Base-by-base conservation (phyloP, 2,113 vertebrate genomes). In the Barbus barbus region DNA sequence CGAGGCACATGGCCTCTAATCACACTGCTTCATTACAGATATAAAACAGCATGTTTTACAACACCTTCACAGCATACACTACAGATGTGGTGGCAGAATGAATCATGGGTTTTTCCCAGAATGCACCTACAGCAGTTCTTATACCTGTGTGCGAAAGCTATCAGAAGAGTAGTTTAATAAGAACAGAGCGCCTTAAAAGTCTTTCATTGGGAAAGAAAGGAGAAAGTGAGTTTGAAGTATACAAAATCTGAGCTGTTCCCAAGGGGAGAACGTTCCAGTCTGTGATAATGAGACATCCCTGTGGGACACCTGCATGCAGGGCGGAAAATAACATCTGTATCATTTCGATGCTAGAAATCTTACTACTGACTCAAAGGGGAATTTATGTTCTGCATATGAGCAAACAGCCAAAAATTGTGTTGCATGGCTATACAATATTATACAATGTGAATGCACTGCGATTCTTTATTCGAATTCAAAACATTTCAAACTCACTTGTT, bases 261-360 rank as follows among this genome's bases (percentile, higher is more conserved):
- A 63, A 22, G 81, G 44, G 85, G 65, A 81, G 61, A 82, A 31
- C 61, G 31, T 78, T 63, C 46, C 67, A 60, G 78, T 63, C 22
- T 75, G 78, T 56, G 67, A 82, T 85, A 84, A 86, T 86, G 79
- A 82, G 74, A 83, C 31, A 38, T 67, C 83, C 56, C 73, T 44
- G 24, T 60, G 83, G 83, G 74, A 86, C 69, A 79, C 53, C 56
- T 82, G 74, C 46, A 74, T 46, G 38, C 38, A 76, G 72, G 44
- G n/a, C 16, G 73, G 24, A 56, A 71, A 44, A 73, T 82, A 86
- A 81, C 77, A 81, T 86, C 84, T 81, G 87, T 69, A 53, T 81
- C 79, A 87, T 78, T 83, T 48, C 48, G 26, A 78, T 78, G 60
- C 82, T 75, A 67, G 75, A 80, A 85, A 72, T 63, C 41, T 56